These are phyloP conservation scores for Echinometra lucunter DNA, from an alignment of 53 echinoderm and acorn worm species.

Conservation along the genomic window DNA sequence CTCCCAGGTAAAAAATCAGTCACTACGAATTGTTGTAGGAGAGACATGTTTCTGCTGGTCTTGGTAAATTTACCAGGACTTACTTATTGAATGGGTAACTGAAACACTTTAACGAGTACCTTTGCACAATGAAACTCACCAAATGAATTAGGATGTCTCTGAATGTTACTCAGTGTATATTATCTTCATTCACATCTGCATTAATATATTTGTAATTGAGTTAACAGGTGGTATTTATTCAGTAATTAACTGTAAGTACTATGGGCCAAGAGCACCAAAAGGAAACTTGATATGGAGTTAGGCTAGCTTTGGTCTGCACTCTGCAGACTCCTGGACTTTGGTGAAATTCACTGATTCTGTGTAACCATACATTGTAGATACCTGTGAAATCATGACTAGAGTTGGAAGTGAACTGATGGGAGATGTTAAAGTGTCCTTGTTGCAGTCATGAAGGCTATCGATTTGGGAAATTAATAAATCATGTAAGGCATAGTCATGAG, in stretches of 20 bases:
- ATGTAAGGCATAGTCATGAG: slow-evolving; percentile 68
- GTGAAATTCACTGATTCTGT: too few species aligned
- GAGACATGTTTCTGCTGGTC: slow-evolving; percentile 45
- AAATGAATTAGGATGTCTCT: slow-evolving; percentile 53
- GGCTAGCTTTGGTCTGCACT: too few species aligned
- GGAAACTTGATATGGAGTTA: too few species aligned
- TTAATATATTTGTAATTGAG: not conserved
- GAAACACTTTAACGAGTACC: not conserved
- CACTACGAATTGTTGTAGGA: slow-evolving; percentile 20
- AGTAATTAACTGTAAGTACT: too few species aligned
- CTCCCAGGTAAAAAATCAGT: slow-evolving; percentile 45
- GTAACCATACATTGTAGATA: too few species aligned
- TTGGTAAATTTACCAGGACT: slow-evolving; percentile 44
- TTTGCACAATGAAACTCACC: slow-evolving; percentile 13
- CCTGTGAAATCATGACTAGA: too few species aligned
- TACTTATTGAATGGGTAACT: not conserved
- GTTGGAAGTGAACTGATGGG: too few species aligned
- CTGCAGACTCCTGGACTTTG: too few species aligned
- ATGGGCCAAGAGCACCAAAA: too few species aligned
- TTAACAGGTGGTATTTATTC: not conserved
- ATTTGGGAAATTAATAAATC: slow-evolving; percentile 62
- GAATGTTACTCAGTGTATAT: not conserved
- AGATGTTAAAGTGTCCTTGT: slow-evolving; percentile 58
- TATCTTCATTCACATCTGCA: slow-evolving; percentile 7
- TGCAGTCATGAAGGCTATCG: slow-evolving; percentile 35